These are phyloP conservation scores for Drosophila pallidifrons DNA, from an alignment of 1,140 invertebrate genomes.

Conservation along the genomic window DNA sequence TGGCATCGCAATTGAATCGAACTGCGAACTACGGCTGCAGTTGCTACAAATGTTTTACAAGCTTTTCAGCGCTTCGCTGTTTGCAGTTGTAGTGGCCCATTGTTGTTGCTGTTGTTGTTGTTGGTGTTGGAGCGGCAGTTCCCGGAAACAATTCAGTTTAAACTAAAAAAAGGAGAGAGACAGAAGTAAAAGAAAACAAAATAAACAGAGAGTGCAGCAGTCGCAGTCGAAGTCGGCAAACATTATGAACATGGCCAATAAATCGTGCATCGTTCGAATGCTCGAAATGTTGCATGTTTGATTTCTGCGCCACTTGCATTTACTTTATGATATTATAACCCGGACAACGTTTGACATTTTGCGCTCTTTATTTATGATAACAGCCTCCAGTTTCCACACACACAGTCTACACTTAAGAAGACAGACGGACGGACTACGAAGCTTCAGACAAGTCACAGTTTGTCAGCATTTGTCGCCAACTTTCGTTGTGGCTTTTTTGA, in stretches of 20 bases:
- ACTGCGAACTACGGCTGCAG: conserved; percentile 43
- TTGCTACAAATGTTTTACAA: conserved; percentile 84
- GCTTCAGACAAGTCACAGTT: conserved; percentile 56
- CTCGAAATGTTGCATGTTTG: conserved; percentile 71
- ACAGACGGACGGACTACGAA: conserved; percentile 1
- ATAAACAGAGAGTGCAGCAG: conserved; percentile 27
- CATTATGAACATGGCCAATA: conserved; percentile 74
- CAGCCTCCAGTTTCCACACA: conserved; percentile 46
- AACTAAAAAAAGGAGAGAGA: conserved; percentile 26
- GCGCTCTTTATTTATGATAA: conserved; percentile 81
- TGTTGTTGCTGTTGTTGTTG: conserved; percentile 61
- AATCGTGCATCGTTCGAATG: conserved; percentile 78
- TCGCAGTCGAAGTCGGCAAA: conserved; percentile 36
- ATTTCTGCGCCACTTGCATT: conserved; percentile 80
- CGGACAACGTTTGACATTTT: conserved; percentile 76
- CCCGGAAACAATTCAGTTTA: conserved; percentile 83
- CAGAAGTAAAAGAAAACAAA: conserved; percentile 29
- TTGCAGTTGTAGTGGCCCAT: conserved; percentile 19
- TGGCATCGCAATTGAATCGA: conserved; percentile 49
- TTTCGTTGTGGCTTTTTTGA: conserved; percentile 36
- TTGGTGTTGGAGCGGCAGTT: conserved; percentile 65
- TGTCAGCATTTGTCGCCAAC: conserved; percentile 77
- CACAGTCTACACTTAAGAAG: not conserved
- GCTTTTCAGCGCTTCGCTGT: conserved; percentile 77
- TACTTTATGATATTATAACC: conserved; percentile 78